Conservation (phyloP, 2,888 invertebrate genomes). For the Acrocyrtus sp. region DNA sequence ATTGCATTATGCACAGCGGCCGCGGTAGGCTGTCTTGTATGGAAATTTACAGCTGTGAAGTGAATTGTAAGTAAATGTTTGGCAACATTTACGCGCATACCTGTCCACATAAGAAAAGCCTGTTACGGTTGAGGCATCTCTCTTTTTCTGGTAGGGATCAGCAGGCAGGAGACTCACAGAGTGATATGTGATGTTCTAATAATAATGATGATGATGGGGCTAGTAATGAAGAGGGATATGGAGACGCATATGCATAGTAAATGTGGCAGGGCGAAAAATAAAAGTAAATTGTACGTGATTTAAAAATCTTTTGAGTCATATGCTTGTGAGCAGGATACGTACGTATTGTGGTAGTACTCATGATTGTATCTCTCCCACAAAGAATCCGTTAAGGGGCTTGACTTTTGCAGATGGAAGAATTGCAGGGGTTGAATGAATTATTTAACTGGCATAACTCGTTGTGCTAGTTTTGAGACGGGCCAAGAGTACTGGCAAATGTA, state of each 20-base stretch:
- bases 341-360: not conserved
- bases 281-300: not conserved
- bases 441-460: constrained; percentile 42
- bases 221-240: not conserved
- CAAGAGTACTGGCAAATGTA: constrained; percentile 35
- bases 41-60: constrained; percentile 43
- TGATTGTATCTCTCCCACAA: constrained; percentile 19
- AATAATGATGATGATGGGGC: not conserved
- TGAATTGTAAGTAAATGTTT: constrained; percentile 21
- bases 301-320: not conserved
- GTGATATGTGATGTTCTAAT: no score
- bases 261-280: not conserved
- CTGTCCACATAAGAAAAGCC: no score
- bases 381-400: constrained; percentile 49
- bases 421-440: constrained; percentile 45
- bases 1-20: no score
- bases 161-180: no score
- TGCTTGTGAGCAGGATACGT: not conserved
- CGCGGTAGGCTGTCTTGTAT: not conserved
- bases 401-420: constrained; percentile 39
- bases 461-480: constrained; percentile 21
- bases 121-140: no score
- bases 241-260: not conserved
- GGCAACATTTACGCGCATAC: constrained; percentile 12
- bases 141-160: no score